Conservation (phyloP, 2,113 vertebrate genomes). For the Empidonax traillii region DNA sequence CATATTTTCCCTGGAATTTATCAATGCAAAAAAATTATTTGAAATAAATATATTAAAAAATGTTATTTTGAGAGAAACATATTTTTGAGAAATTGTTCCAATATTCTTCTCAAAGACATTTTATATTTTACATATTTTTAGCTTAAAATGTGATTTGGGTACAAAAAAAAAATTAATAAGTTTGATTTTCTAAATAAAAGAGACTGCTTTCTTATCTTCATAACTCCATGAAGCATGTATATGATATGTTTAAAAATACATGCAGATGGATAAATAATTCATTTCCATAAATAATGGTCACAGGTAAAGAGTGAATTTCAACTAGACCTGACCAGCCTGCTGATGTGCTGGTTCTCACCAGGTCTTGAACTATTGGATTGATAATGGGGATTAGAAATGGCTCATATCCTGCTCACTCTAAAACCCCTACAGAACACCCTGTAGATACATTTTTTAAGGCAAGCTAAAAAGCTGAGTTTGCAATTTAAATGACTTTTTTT, state of each 20-base stretch:
- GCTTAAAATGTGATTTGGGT: not conserved
- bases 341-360: not conserved
- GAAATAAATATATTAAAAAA: not conserved
- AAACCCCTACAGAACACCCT: not conserved
- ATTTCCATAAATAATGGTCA: not conserved
- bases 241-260: not conserved
- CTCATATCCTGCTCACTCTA: not conserved
- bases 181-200: not conserved
- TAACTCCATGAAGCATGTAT: not conserved
- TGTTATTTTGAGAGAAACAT: not conserved
- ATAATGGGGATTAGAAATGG: not conserved
- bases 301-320: not conserved
- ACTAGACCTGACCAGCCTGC: not conserved
- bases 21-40: not conserved
- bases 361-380: not conserved
- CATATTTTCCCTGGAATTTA: not conserved
- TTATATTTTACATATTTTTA: not conserved
- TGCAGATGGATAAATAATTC: not conserved
- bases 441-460: not conserved
- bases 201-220: not conserved
- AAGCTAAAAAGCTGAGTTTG: not conserved
- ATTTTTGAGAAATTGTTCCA: not conserved
- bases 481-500: not conserved
- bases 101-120: not conserved
- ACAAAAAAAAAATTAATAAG: not conserved